Conservation (phyloP, 1,140 invertebrate genomes). For the Papilio xuthus region DNA sequence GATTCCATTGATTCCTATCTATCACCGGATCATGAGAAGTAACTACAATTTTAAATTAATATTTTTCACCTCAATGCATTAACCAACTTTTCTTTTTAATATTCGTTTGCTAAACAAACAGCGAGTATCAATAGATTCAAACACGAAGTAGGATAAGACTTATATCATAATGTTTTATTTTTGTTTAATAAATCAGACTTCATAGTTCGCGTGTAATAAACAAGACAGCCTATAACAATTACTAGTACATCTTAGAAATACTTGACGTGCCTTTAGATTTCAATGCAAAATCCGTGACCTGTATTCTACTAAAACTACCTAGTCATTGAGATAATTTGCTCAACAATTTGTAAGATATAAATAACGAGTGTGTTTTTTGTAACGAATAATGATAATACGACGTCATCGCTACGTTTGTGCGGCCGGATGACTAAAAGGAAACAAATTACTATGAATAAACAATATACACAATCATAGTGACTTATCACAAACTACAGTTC, state of each 20-base stretch:
- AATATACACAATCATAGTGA: background rate
- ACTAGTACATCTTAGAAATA: background rate
- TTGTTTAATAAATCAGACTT: too few species aligned
- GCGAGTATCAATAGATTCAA: too few species aligned
- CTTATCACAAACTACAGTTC: constrained; percentile 11
- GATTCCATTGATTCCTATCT: constrained; percentile 99
- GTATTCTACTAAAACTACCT: background rate
- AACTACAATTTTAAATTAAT: constrained; percentile 44
- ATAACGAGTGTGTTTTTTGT: constrained; percentile 8
- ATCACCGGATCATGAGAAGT: constrained; percentile 91
- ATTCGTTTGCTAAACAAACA: too few species aligned
- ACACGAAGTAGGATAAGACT: too few species aligned
- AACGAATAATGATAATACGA: background rate
- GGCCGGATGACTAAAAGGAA: background rate
- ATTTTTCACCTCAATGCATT: background rate
- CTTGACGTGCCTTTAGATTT: background rate
- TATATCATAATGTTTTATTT: too few species aligned
- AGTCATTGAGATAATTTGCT: constrained; percentile 1
- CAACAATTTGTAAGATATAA: constrained; percentile 9
- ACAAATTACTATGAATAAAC: constrained; percentile 1
- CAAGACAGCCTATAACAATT: background rate
- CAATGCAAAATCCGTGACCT: background rate
- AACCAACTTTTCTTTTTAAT: background rate
- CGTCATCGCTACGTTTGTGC: background rate
- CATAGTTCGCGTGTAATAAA: too few species aligned